Percentiles rank a stretch among this genome's conserved stretches.
phyloP scores from a whole-genome alignment of 2,113 vertebrate species.

The Corydoras maculifer region DNA sequence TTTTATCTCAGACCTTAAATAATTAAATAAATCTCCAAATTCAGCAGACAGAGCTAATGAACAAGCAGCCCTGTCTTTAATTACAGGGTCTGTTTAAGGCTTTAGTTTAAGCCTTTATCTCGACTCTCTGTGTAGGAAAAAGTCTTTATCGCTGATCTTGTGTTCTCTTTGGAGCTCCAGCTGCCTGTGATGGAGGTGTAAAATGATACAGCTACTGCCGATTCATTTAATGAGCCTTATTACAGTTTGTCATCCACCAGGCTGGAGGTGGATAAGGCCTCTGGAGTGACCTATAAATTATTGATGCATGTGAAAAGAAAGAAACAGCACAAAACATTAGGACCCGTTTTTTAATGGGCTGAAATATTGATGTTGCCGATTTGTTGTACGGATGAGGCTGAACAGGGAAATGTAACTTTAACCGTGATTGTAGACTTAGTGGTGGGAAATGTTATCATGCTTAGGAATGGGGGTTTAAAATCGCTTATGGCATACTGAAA shows the following conservation, averaged over 20 bases:
- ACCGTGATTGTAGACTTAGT: background rate
- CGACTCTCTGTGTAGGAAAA: slow-evolving; percentile 12
- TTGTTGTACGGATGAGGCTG: slow-evolving; percentile 23
- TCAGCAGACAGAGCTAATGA: background rate
- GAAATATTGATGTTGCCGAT: slow-evolving; percentile 49
- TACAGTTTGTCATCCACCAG: slow-evolving; percentile 29
- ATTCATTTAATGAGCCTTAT: slow-evolving; percentile 48
- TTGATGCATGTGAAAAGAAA: slow-evolving; percentile 46
- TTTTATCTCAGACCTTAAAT: slow-evolving; percentile 11
- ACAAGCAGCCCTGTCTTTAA: background rate
- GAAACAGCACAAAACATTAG: slow-evolving; percentile 50
- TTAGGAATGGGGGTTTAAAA: background rate
- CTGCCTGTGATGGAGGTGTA: slow-evolving; percentile 20
- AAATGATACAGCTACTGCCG: slow-evolving; percentile 35
- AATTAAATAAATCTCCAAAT: slow-evolving; percentile 12
- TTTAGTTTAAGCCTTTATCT: slow-evolving; percentile 19
- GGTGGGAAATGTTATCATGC: background rate
- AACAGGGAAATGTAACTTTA: slow-evolving; percentile 22
- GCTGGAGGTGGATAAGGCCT: slow-evolving; percentile 35
- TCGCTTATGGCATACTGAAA: no score
- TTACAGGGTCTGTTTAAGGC: slow-evolving; percentile 8
- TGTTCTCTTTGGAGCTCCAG: slow-evolving; percentile 7
- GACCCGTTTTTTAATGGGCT: slow-evolving; percentile 49
- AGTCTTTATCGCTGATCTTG: slow-evolving; percentile 17
- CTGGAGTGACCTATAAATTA: slow-evolving; percentile 45